A percentile compares a stretch with the other conserved stretches of the same genome.
These are phyloP conservation scores for Fistularia commersonii DNA, from an alignment of 2,797 vertebrate species.

Conservation along the genomic window DNA sequence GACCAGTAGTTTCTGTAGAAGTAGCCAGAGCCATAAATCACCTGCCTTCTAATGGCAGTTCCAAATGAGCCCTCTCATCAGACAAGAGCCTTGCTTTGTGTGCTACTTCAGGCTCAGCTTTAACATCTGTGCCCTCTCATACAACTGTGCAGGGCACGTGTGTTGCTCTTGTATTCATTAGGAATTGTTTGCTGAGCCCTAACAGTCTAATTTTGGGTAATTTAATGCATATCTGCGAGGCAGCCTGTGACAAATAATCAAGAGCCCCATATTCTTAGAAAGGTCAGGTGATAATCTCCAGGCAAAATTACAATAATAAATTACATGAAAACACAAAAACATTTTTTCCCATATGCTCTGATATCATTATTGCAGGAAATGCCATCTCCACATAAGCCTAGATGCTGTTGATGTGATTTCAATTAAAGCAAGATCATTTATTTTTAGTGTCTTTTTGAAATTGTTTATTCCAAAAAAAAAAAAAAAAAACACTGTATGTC, in stretches of 20 bases:
- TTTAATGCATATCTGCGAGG: constrained; percentile 42
- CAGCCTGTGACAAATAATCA: constrained; percentile 32
- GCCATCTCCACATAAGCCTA: no score
- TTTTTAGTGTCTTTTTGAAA: no score
- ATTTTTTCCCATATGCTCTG: no score
- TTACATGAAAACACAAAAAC: no score
- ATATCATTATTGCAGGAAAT: no score
- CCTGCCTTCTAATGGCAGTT: constrained; percentile 80
- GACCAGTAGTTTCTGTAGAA: constrained; percentile 40
- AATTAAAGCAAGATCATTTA: no score
- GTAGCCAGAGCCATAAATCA: constrained; percentile 82
- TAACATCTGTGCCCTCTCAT: constrained; percentile 79
- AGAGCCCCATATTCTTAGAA: constrained; percentile 1
- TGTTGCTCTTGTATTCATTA: constrained; percentile 71
- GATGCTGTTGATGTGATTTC: no score
- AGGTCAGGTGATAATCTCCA: neutral
- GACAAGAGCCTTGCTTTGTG: constrained; percentile 80
- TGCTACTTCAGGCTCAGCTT: constrained; percentile 77
- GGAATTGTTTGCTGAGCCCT: constrained; percentile 60
- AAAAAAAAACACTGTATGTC: no score
- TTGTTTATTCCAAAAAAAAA: no score
- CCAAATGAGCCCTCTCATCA: constrained; percentile 85
- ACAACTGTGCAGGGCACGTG: constrained; percentile 58
- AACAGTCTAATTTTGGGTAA: constrained; percentile 47
- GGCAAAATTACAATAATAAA: no score